Percentiles rank a stretch among this genome's conserved stretches.
phyloP scores from a whole-genome alignment of 2,888 invertebrate species.

The Miltochrista miniata region DNA sequence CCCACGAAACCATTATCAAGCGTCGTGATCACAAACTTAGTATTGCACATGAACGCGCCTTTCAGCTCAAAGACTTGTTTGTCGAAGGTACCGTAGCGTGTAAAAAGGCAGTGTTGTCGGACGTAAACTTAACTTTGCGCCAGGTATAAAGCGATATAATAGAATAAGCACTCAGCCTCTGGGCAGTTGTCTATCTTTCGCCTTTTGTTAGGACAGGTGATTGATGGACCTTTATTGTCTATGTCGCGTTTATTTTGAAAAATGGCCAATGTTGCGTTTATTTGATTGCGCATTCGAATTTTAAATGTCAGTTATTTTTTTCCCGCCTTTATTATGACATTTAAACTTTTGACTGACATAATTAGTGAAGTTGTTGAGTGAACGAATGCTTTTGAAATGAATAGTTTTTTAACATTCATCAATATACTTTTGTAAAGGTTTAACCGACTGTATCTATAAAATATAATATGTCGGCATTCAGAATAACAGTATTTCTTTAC shows the following conservation, averaged over 20 bases:
- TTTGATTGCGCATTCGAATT: slow-evolving; percentile 62
- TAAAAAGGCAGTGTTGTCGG: slow-evolving; percentile 22
- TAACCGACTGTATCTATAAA: background rate
- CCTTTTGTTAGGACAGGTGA: slow-evolving; percentile 70
- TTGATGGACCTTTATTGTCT: slow-evolving; percentile 71
- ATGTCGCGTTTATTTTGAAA: slow-evolving; percentile 75
- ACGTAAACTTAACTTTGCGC: slow-evolving; percentile 44
- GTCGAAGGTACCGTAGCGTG: slow-evolving; percentile 6
- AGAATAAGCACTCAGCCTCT: slow-evolving; percentile 62
- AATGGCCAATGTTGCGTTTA: slow-evolving; percentile 68
- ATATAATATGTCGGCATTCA: background rate
- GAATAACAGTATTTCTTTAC: background rate
- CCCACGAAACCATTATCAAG: slow-evolving; percentile 65
- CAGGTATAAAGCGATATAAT: slow-evolving; percentile 48
- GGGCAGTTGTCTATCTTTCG: slow-evolving; percentile 66
- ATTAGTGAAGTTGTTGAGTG: slow-evolving; percentile 14
- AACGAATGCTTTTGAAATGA: background rate
- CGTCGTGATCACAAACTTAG: slow-evolving; percentile 45
- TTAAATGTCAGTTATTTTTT: slow-evolving; percentile 48
- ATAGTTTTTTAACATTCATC: background rate
- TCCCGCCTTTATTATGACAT: slow-evolving; percentile 36
- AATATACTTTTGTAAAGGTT: background rate
- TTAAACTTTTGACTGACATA: slow-evolving; percentile 16
- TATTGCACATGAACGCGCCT: slow-evolving; percentile 35
- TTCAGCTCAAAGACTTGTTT: slow-evolving; percentile 24